phyloP scores from a whole-genome alignment of 2,113 vertebrate species.

The Proteles cristata region DNA sequence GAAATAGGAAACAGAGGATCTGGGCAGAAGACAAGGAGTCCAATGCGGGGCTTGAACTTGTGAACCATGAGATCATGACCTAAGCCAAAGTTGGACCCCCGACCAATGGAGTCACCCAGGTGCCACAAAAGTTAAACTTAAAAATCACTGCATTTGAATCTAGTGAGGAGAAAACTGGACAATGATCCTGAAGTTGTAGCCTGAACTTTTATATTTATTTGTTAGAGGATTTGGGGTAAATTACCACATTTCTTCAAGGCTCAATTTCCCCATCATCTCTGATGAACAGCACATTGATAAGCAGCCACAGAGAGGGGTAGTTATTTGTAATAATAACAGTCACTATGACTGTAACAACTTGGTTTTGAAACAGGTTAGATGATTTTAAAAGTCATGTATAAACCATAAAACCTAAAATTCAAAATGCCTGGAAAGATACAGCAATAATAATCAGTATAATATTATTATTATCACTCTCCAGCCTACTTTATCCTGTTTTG shows the following conservation, averaged over 20 bases:
- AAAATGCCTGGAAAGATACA: not conserved
- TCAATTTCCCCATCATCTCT: not conserved
- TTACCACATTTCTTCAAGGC: not conserved
- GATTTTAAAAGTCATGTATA: slow-evolving; percentile 35
- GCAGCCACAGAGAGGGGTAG: not conserved
- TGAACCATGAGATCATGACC: too few species aligned
- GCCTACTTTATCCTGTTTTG: not conserved
- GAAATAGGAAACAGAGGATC: too few species aligned
- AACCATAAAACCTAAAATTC: not conserved
- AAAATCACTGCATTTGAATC: not conserved
- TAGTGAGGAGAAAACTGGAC: not conserved
- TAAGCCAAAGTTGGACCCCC: too few species aligned
- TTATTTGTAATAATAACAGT: not conserved
- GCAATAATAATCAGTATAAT: not conserved
- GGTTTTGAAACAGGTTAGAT: not conserved
- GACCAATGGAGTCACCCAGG: too few species aligned
- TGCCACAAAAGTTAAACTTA: not conserved
- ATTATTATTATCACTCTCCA: not conserved
- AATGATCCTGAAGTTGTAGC: not conserved
- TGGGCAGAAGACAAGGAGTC: too few species aligned
- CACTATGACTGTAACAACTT: not conserved
- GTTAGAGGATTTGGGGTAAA: not conserved
- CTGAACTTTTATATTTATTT: not conserved
- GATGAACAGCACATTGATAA: not conserved
- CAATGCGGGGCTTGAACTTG: too few species aligned